Percentiles rank a stretch among this genome's conserved stretches.
phyloP scores from a whole-genome alignment of 2,113 vertebrate genomes.

The Mola mola region DNA sequence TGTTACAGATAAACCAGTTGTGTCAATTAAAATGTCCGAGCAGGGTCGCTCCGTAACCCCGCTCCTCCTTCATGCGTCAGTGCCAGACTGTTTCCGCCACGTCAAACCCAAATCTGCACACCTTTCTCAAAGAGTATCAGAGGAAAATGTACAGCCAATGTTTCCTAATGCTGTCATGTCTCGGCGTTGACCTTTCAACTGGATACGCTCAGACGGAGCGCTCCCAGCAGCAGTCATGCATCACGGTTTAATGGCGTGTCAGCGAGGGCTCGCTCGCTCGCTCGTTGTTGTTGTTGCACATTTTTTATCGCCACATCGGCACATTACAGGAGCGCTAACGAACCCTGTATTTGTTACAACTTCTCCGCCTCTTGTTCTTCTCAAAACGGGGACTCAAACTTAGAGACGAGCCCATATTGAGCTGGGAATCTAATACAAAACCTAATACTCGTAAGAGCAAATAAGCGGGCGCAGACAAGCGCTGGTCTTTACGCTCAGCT shows the following conservation, averaged over 20 bases:
- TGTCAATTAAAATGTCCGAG: conserved; percentile 59
- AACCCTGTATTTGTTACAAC: conserved; percentile 71
- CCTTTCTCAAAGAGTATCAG: conserved; percentile 23
- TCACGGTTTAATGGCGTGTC: conserved; percentile 79
- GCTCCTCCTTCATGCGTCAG: not conserved
- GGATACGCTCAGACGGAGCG: conserved; percentile 53
- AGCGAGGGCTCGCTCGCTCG: conserved; percentile 16
- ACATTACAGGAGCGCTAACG: conserved; percentile 82
- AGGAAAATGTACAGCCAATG: conserved; percentile 39
- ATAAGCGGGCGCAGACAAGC: conserved; percentile 52
- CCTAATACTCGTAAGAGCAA: conserved; percentile 69
- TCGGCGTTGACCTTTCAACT: conserved; percentile 77
- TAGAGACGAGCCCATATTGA: conserved; percentile 65
- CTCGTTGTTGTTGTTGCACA: conserved; percentile 59
- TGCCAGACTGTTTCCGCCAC: too few relatives aligned
- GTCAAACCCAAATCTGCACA: not conserved
- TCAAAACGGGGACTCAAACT: conserved; percentile 57
- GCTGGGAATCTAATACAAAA: conserved; percentile 69
- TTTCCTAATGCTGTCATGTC: conserved; percentile 63
- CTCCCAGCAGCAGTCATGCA: conserved; percentile 68
- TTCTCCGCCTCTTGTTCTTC: conserved; percentile 43
- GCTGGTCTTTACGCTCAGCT: conserved; percentile 54
- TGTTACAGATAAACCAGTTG: conserved; percentile 85
- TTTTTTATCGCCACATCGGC: conserved; percentile 80
- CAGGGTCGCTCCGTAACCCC: not conserved